Percentiles rank a stretch among this genome's conserved stretches.
phyloP scores from a whole-genome alignment of 2,888 invertebrate species.

The Rotaria socialis region DNA sequence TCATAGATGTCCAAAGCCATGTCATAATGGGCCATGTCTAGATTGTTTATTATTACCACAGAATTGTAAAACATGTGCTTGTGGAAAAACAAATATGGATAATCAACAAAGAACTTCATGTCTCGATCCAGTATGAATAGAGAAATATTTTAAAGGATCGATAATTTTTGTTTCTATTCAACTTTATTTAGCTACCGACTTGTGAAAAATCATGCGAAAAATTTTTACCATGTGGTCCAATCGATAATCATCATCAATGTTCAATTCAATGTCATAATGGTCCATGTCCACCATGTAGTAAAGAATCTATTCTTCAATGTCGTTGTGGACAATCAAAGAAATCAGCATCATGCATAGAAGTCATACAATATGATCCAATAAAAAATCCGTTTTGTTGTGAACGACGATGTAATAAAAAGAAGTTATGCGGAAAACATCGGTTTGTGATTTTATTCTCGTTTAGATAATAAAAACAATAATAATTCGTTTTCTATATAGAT shows the following conservation, averaged over 20 bases:
- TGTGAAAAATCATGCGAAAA: constrained; percentile 72
- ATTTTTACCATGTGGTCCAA: constrained; percentile 64
- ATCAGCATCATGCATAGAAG: constrained; percentile 54
- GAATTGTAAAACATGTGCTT: constrained; percentile 40
- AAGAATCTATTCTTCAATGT: constrained; percentile 71
- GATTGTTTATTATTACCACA: constrained; percentile 64
- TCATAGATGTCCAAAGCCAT: constrained; percentile 71
- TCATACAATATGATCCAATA: constrained; percentile 48
- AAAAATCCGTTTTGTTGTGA: constrained; percentile 66
- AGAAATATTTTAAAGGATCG: constrained; percentile 60
- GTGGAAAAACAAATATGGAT: constrained; percentile 46
- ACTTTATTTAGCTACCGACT: constrained; percentile 71
- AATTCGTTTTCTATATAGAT: constrained; percentile 67
- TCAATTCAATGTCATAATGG: constrained; percentile 69
- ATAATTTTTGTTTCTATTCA: constrained; percentile 63
- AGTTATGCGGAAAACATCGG: constrained; percentile 58
- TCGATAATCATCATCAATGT: constrained; percentile 68
- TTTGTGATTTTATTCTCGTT: neutral
- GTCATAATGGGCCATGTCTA: constrained; percentile 75
- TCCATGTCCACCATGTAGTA: constrained; percentile 73
- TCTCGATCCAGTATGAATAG: constrained; percentile 55
- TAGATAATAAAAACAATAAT: neutral
- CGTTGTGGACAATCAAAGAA: constrained; percentile 80
- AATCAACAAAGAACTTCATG: constrained; percentile 51
- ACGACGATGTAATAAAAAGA: constrained; percentile 76